Base-by-base conservation (phyloP, 1,140 invertebrate genomes). In the Nasonia giraulti region DNA sequence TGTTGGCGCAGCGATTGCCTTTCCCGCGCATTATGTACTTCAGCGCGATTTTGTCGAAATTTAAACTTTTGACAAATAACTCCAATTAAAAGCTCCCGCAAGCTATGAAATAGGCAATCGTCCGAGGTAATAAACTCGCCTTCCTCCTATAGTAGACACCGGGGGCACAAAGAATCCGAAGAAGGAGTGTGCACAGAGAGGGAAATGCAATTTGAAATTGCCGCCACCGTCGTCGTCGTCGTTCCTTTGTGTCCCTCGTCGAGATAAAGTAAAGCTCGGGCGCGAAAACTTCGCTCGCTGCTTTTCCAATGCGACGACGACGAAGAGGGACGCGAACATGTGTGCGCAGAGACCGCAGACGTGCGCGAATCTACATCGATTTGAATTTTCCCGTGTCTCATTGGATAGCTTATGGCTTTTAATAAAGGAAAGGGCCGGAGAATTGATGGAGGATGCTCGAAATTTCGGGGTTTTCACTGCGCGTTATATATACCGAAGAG, bases 11-110 rank as follows among this genome's bases (percentile, higher is more conserved):
- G 62, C 75, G 62, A 83, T 83, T 71, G 55, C 82, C 82, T 55
- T 78, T 47, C 40, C 11, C 3, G 33, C 3, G 33, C 33, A 37
- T 37, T 37, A 37, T 37, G 33, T 27, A 27, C 33, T 37, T 37
- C 0, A 37, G 33, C 33, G 2, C 33, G 33, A 37, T 37, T 37
- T 37, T 27, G 27, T 4, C 33, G 33, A 37, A 37, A 4, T 37
- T 4, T 27, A 27, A 44, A 44, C 20, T 85, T 84, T 85, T 76
- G 79, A 85, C 78, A 85, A 85, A 85, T 81, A 85, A 50, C 80
- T 66, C 84, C 33, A 85, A 85, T 85, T 85, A 85, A 85, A 85
- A 85, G 80, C 23, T 20, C 55, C 78, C 73, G 31, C 66, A 27
- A 31, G 62, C 27, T 44, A 44, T 44, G 10, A 44, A 44, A 44